These are phyloP conservation scores for Choloepus hoffmanni DNA, from an alignment of 2,113 vertebrate genomes.

Conservation along the genomic window DNA sequence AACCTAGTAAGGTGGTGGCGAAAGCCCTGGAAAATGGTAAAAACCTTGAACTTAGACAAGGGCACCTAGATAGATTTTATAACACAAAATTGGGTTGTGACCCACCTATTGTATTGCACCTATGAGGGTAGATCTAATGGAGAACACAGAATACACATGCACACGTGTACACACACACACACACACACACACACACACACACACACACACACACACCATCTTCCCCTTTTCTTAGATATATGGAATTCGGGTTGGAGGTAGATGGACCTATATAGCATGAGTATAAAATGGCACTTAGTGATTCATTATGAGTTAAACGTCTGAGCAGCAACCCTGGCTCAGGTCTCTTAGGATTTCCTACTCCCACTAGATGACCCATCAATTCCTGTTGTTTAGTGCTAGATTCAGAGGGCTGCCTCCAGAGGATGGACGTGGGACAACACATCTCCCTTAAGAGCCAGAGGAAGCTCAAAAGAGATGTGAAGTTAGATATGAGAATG, in stretches of 20 bases:
- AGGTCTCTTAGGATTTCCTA: neutral
- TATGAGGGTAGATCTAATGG: neutral
- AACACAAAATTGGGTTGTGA: neutral
- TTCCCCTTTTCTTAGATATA: neutral
- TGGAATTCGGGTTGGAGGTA: neutral
- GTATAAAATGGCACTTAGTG: neutral
- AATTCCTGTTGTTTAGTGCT: neutral
- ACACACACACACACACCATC: neutral
- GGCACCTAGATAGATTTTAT: neutral
- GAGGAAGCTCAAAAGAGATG: neutral
- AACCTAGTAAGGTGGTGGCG: neutral
- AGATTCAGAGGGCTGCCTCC: neutral
- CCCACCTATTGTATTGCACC: neutral
- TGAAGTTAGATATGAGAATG: neutral
- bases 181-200: rapidly evolving
- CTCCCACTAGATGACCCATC: neutral
- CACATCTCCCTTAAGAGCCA: neutral
- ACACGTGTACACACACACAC: neutral
- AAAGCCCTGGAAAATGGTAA: neutral
- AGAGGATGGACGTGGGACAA: neutral
- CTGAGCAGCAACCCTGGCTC: neutral
- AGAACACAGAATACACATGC: neutral
- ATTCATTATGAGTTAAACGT: neutral
- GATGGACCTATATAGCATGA: too few species aligned
- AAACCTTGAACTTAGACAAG: neutral